Evolutionary conservation across 2,888 invertebrate genomes (phyloP), one percentile per base, ranked within the genome.

Genomic region (Pammene aurita): DNA sequence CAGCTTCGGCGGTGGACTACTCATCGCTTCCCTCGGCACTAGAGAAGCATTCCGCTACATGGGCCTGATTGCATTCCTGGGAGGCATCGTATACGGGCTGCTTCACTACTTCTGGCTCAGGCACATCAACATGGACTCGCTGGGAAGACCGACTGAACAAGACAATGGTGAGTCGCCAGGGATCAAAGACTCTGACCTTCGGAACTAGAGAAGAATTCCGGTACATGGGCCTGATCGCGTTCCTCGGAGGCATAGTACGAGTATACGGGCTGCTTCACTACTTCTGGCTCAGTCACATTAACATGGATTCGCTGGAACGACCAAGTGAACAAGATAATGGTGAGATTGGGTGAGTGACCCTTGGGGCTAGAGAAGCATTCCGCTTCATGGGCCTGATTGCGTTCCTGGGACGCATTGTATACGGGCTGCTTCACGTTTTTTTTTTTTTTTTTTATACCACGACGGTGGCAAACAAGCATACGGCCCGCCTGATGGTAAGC

Each of bases 1-100:
- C 18, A 96, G 96, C 78, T 96, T 97, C 73, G 93, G 95, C 7
- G 97, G 97, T 18, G 97, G 97, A 54, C 93, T 96, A 14, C 91
- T 97, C 11, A 96, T 97, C 72, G 95, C 95, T 0, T 94, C 95
- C 63, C 93, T 95, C 54, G 96, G 96, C 0, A 96, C 96, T 7
- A 91, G 96, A 68, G 94, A 96, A 80, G 95, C 96, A 0, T 97
- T 97, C 83, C 93, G 96, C 14, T 94, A 96, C 73, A 96, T 97
- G 96, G 96, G 96, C 0, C 87, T 96, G 0, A 90, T 95, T 55
- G 96, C 96, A 0, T 95, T 95, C 67, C 92, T 94, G 0, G 95
- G 95, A 16, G 96, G 96, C 34, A 90, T 95, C 5, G 82, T 94
- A 5, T 97, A 97, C 74, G 95, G 95, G 0, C 76, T 96, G 0